These are phyloP conservation scores for Coelogynopora nodosa DNA, from an alignment of 2,888 invertebrate species.

Conservation along the genomic window DNA sequence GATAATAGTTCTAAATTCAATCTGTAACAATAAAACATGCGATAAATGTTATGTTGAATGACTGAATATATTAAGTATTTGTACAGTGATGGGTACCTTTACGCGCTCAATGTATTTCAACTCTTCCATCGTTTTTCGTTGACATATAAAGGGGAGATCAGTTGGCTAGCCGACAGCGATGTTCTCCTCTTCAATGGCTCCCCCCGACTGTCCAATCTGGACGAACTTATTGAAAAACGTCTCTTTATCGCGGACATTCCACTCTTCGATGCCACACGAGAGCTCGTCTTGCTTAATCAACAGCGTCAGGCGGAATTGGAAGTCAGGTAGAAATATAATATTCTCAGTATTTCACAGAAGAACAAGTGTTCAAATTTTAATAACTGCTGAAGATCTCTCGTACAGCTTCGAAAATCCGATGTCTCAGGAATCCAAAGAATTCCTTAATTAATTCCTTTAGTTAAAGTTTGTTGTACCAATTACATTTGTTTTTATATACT, in stretches of 20 bases:
- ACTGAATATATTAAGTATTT: neutral
- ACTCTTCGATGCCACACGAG: conserved; percentile 58
- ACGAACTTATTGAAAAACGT: conserved; percentile 55
- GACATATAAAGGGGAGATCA: conserved; percentile 57
- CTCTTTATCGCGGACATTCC: conserved; percentile 58
- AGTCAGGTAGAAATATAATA: conserved; percentile 50
- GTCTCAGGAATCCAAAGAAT: too few relatives aligned
- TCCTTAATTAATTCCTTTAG: too few relatives aligned
- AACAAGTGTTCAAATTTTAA: too few relatives aligned
- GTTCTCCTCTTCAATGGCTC: conserved; percentile 57
- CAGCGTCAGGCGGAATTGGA: conserved; percentile 59
- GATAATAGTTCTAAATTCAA: too few relatives aligned
- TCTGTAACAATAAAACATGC: too few relatives aligned
- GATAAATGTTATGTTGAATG: too few relatives aligned
- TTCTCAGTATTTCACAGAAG: too few relatives aligned
- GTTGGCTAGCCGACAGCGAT: conserved; percentile 52
- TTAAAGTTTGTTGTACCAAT: too few relatives aligned
- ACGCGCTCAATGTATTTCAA: conserved; percentile 29
- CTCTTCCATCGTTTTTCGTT: too few relatives aligned
- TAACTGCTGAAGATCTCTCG: too few relatives aligned
- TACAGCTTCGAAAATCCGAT: too few relatives aligned
- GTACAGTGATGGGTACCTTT: neutral
- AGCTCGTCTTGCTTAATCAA: conserved; percentile 58
- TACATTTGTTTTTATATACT: too few relatives aligned
- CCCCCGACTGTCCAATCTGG: conserved; percentile 55